Evolutionary conservation across 2,113 vertebrate species (phyloP).

Genomic region (Zapus hudsonius): DNA sequence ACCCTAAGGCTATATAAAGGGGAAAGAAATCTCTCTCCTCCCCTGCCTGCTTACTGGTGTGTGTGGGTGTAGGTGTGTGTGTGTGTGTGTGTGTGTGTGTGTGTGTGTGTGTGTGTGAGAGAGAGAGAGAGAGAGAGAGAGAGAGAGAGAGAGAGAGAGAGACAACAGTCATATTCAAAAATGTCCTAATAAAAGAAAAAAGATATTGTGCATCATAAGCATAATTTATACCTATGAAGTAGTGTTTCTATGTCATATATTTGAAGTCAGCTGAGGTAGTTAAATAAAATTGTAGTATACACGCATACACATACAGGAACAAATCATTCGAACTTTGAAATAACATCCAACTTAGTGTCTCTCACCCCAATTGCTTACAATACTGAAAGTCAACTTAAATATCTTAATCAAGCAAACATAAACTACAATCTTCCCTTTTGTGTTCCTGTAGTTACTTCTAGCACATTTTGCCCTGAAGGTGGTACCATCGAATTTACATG

Average conservation of each 20-base stretch:
- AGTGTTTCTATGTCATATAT: background rate
- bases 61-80: too few relatives aligned
- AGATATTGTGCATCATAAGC: background rate
- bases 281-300: conserved; percentile 18
- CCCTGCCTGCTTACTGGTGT: too few relatives aligned
- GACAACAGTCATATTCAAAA: too few relatives aligned
- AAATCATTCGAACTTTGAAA: conserved; percentile 49
- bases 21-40: too few relatives aligned
- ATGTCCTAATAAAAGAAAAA: conserved; percentile 10
- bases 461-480: background rate
- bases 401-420: conserved; percentile 34
- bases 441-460: background rate
- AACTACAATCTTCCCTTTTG: background rate
- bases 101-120: too few relatives aligned
- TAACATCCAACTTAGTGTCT: conserved; percentile 8
- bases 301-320: background rate
- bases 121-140: too few relatives aligned
- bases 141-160: too few relatives aligned
- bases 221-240: background rate
- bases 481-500: background rate
- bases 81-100: too few relatives aligned
- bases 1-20: too few relatives aligned
- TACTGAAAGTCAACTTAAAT: conserved; percentile 43
- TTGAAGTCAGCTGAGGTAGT: background rate
- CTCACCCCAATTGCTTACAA: conserved; percentile 31